phyloP scores from a whole-genome alignment of 1,140 invertebrate genomes.

The Oppia nitens region DNA sequence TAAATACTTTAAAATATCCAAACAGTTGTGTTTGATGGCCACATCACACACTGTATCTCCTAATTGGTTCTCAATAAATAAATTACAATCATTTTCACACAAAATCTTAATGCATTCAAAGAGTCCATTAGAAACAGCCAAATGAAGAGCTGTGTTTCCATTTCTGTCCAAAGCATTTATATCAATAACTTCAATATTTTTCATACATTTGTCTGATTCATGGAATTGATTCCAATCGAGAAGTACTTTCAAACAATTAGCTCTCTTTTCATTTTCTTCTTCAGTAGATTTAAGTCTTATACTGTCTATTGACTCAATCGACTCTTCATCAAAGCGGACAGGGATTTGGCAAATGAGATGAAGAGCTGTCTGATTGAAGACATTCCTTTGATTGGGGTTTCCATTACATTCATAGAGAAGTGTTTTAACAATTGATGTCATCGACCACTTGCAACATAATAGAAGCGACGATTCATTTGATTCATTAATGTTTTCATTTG shows the following conservation, averaged over 20 bases:
- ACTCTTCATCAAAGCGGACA: conserved; percentile 24
- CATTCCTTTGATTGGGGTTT: conserved; percentile 51
- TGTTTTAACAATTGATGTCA: conserved; percentile 44
- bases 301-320: conserved; percentile 5
- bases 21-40: conserved; percentile 39
- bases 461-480: conserved; percentile 32
- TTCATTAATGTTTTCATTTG: not conserved
- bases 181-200: conserved; percentile 33
- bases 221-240: conserved; percentile 42
- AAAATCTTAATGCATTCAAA: conserved; percentile 42
- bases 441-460: conserved; percentile 46
- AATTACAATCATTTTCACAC: conserved; percentile 39
- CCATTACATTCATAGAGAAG: conserved; percentile 46
- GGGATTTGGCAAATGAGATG: conserved; percentile 43
- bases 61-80: conserved; percentile 45
- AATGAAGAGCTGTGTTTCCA: conserved; percentile 47
- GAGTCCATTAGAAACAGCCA: conserved; percentile 45
- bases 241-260: conserved; percentile 41
- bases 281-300: conserved; percentile 30
- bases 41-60: conserved; percentile 45
- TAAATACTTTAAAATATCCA: conserved; percentile 43
- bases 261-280: conserved; percentile 33
- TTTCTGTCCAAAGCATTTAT: conserved; percentile 41
- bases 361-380: conserved; percentile 42
- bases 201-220: conserved; percentile 36